Conservation (phyloP, 2,888 invertebrate genomes). For the Calliopum simillimum region DNA sequence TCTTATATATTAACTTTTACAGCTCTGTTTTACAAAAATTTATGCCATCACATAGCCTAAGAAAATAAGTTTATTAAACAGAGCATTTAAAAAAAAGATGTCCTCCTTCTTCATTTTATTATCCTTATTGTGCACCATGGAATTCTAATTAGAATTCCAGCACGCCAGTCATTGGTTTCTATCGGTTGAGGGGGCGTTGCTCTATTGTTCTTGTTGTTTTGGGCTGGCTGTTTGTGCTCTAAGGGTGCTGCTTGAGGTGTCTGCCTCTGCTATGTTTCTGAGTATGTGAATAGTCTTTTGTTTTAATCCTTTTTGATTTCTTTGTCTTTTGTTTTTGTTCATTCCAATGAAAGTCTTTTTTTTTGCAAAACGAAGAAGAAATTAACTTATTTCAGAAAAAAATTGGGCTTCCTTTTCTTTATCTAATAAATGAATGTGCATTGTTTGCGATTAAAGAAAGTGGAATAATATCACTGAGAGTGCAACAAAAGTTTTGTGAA, state of each 20-base stretch:
- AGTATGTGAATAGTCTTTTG: conserved; percentile 11
- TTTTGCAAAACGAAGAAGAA: conserved; percentile 7
- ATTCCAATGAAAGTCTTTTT: conserved; percentile 31
- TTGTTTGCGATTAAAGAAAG: conserved; percentile 19
- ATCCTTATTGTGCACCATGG: conserved; percentile 41
- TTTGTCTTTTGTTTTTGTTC: conserved; percentile 25
- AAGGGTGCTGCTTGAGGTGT: conserved; percentile 17
- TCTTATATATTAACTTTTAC: neutral
- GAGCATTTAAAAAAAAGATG: neutral
- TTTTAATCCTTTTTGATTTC: conserved; percentile 26
- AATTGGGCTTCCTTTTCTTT: conserved; percentile 11
- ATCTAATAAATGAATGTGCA: neutral
- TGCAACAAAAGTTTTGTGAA: too few relatives aligned
- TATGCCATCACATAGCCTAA: conserved; percentile 7
- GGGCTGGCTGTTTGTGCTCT: too few relatives aligned
- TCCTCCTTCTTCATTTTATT: conserved; percentile 37
- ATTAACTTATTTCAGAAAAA: conserved; percentile 30
- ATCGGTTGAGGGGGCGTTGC: too few relatives aligned
- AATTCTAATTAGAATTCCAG: conserved; percentile 45
- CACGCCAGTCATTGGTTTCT: conserved; percentile 20
- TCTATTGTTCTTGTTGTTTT: too few relatives aligned
- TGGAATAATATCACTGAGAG: conserved; percentile 11
- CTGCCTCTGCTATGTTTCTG: neutral
- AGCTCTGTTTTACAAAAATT: too few relatives aligned
- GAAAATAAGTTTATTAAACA: conserved; percentile 30